Evolutionary conservation across 2,797 vertebrate genomes (phyloP).

Genomic region (Mionectes olivaceus): DNA sequence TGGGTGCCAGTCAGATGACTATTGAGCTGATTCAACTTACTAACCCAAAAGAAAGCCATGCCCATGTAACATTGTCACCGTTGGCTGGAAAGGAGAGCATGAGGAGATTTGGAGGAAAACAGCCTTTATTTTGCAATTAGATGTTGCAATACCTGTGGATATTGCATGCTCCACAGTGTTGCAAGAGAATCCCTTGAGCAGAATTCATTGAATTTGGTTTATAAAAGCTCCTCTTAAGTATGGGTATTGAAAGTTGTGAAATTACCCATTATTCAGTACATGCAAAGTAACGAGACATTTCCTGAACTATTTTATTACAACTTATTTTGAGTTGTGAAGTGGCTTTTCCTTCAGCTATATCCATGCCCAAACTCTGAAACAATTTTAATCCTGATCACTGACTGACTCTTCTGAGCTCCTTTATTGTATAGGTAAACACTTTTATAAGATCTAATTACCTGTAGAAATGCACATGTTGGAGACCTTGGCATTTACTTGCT

Average conservation of each 20-base stretch:
- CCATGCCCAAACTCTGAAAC: not conserved
- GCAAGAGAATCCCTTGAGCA: slow-evolving; percentile 62
- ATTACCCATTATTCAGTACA: slow-evolving; percentile 23
- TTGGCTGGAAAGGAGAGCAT: not conserved
- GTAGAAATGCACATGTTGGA: not conserved
- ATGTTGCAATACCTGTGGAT: slow-evolving; percentile 69
- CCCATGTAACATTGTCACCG: not conserved
- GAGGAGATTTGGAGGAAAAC: slow-evolving; percentile 15
- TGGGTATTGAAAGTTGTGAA: slow-evolving; percentile 43
- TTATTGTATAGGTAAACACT: not conserved
- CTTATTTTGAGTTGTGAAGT: not conserved
- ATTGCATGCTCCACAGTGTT: slow-evolving; percentile 40
- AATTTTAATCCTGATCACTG: not conserved
- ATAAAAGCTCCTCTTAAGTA: slow-evolving; percentile 31
- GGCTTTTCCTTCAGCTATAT: not conserved
- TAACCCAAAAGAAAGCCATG: not conserved
- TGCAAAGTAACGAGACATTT: slow-evolving; percentile 15
- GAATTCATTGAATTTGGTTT: slow-evolving; percentile 55
- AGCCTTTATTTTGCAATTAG: slow-evolving; percentile 61
- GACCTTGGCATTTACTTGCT: not conserved
- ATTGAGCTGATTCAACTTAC: not conserved
- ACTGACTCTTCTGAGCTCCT: not conserved
- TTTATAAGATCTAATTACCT: not conserved
- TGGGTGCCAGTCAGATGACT: not conserved
- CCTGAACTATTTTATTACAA: not conserved